These are phyloP conservation scores for Dermolepida albohirtum DNA, from an alignment of 2,888 invertebrate species.

Conservation along the genomic window DNA sequence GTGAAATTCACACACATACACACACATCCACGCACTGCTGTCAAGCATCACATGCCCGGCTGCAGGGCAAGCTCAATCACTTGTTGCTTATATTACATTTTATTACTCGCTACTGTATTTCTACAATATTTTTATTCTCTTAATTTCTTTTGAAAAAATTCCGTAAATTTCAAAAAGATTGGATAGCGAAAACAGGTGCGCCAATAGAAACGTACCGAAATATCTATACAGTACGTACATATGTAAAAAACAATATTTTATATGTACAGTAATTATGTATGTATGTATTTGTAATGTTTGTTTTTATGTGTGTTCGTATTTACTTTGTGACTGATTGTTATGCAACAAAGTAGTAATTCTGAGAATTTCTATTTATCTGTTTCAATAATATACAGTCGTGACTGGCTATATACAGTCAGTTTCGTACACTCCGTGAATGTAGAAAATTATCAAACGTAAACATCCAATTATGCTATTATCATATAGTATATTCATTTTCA, in stretches of 20 bases:
- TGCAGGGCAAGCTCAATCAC: slow-evolving; percentile 36
- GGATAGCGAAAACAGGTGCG: too few species aligned
- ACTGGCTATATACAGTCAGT: too few species aligned
- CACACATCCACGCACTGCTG: slow-evolving; percentile 14
- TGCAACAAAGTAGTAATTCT: background rate
- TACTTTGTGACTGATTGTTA: slow-evolving; percentile 37
- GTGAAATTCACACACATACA: slow-evolving; percentile 35
- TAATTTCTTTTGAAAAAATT: too few species aligned
- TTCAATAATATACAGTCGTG: too few species aligned
- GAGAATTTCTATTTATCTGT: background rate
- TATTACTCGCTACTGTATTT: too few species aligned
- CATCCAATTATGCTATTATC: too few species aligned
- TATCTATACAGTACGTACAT: background rate
- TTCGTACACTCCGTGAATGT: too few species aligned
- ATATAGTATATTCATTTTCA: too few species aligned
- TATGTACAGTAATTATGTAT: background rate
- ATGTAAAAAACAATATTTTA: slow-evolving; percentile 3
- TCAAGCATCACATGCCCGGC: slow-evolving; percentile 24
- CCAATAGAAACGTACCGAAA: too few species aligned
- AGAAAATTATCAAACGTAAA: too few species aligned
- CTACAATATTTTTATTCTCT: too few species aligned
- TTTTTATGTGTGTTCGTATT: slow-evolving; percentile 5
- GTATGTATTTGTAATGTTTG: slow-evolving; percentile 17
- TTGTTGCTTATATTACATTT: slow-evolving; percentile 38
- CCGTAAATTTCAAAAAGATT: too few species aligned